A percentile compares a stretch with the other conserved stretches of the same genome.
Evolutionary conservation across 2,888 invertebrate species (phyloP).

Genomic region (Dexiosoma caninum): DNA sequence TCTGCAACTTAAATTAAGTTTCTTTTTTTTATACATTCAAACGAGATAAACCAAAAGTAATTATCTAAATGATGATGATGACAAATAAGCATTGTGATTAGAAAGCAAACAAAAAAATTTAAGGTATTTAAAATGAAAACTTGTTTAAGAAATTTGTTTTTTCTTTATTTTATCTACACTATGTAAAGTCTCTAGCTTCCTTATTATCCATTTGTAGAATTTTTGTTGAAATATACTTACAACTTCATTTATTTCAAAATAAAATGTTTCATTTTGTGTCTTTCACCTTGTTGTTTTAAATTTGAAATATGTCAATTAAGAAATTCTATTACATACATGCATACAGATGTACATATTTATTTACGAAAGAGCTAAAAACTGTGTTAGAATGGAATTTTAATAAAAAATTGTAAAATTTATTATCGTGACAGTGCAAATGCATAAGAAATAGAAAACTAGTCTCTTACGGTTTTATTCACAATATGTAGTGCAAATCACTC

Average conservation of each 20-base stretch:
- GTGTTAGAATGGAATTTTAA: no score
- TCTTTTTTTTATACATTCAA: no score
- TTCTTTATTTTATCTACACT: neutral
- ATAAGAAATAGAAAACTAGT: no score
- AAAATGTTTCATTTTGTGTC: neutral
- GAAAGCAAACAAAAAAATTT: neutral
- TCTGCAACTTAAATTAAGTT: conserved; percentile 39
- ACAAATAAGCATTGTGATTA: conserved; percentile 19
- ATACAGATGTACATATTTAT: no score
- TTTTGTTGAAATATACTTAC: conserved; percentile 5
- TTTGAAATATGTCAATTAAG: no score
- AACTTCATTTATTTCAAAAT: neutral
- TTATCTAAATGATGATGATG: conserved; percentile 34
- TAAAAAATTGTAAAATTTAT: no score
- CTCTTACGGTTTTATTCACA: no score
- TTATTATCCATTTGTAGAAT: conserved; percentile 2
- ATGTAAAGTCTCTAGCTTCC: neutral
- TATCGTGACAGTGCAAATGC: no score
- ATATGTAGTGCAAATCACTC: no score
- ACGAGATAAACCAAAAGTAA: conserved; percentile 24
- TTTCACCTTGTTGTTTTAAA: no score
- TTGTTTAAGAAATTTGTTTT: neutral
- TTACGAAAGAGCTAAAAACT: no score
- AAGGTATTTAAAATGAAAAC: neutral
- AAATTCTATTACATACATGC: no score